These are phyloP conservation scores for Elmis aenea DNA, from an alignment of 2,888 invertebrate genomes.

Conservation along the genomic window DNA sequence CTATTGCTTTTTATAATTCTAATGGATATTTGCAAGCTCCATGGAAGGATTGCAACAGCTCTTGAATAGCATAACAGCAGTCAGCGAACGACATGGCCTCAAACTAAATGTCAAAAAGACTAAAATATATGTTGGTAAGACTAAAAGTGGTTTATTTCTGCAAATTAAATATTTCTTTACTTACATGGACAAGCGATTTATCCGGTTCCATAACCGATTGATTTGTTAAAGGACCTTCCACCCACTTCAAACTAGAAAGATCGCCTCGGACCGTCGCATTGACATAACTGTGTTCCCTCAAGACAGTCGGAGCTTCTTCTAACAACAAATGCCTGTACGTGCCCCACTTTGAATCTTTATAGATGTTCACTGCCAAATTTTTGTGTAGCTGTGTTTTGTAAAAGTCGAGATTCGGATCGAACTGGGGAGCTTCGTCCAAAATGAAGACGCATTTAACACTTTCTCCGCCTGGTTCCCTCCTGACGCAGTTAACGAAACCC, in stretches of 20 bases:
- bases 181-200: slow-evolving; percentile 22
- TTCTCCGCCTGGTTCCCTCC: slow-evolving; percentile 61
- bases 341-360: slow-evolving; percentile 53
- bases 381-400: slow-evolving; percentile 63
- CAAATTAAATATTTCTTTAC: neutral
- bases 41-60: no score
- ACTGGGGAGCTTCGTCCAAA: slow-evolving; percentile 58
- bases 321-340: slow-evolving; percentile 78
- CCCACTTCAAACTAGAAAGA: slow-evolving; percentile 77
- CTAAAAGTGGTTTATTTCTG: no score
- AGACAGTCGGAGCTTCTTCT: slow-evolving; percentile 47
- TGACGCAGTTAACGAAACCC: slow-evolving; percentile 84
- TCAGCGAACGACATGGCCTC: no score
- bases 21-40: no score
- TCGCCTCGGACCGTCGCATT: slow-evolving; percentile 79
- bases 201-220: slow-evolving; percentile 22
- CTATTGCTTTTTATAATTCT: no score
- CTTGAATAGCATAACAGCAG: no score
- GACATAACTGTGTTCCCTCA: slow-evolving; percentile 66
- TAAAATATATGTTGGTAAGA: no score
- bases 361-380: slow-evolving; percentile 77
- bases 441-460: slow-evolving; percentile 59
- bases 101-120: no score
- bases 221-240: slow-evolving; percentile 58
- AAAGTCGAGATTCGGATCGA: slow-evolving; percentile 58